Evolutionary conservation across 2,888 invertebrate genomes (phyloP), one percentile per base, ranked within the genome.

Genomic region (Idaea straminata): DNA sequence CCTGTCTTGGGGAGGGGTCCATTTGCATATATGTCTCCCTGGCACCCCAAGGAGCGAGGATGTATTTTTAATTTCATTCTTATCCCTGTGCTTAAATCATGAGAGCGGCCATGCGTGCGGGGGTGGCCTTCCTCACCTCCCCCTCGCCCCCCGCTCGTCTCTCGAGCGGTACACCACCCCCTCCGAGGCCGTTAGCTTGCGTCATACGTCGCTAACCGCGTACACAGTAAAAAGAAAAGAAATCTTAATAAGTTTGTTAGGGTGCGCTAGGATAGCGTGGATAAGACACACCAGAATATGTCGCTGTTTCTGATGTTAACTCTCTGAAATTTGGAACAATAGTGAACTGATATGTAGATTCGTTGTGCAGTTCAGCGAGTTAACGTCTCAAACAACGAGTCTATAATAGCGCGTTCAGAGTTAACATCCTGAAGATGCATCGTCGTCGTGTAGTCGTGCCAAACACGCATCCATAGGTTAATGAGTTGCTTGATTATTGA

Each of bases 21-120:
- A 92, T 92, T 92, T 92, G 92, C 92, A 92, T 92, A 91, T 91
- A 92, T 92, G 92, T 92, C 91, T 83, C 92, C 91, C 91, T 77
- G 82, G 91, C 91, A 89, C 91, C 91, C 91, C 78, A 90, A 92
- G 91, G 89, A 89, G 87, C 86, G 86, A 87, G 91, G 92, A 92
- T 92, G 92, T 92, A 92, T 92, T 92, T 92, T 92, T 92, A 92
- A 92, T 92, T 92, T 92, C 92, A 92, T 92, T 92, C 92, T 92
- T 92, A 92, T 92, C 92, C 92, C 87, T 83, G 91, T 88, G 91
- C 92, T 92, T 92, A 92, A 92, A 92, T 92, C 92, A 92, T 92
- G 92, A 89, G 89, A 88, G 92, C 92, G 92, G 91, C 92, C 92
- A 92, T 92, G 92, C 92, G 92, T 92, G 92, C 86, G 84, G 82